Base-by-base conservation (phyloP, 2,888 invertebrate genomes). In the Anoplius nigerrimus region DNA sequence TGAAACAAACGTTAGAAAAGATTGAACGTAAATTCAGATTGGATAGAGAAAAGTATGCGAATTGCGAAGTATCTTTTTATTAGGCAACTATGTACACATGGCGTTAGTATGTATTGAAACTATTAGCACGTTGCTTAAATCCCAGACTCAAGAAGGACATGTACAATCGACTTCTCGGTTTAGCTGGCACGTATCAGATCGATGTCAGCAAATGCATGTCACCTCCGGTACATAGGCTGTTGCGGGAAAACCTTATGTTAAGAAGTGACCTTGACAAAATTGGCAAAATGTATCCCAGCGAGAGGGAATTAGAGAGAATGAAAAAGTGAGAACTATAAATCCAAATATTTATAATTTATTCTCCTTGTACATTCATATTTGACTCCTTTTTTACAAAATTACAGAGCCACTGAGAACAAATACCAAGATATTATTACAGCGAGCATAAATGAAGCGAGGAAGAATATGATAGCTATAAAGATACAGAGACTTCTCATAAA, bases 181-280 rank as follows among this genome's bases (percentile, higher is more conserved):
- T 80, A 57, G 79, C 83, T 16, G 72, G 67, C 54, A 66, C 71
- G 13, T 87, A 84, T 69, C 85, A 86, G 60, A 34, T 65, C 3
- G 79, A 86, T 64, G 71, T 80, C 51, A 71, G 74, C 15, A 53
- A 66, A n/a, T 70, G 66, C 13, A 72, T 84, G 21, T 67, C 78
- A 11, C 21, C 58, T n/a, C 72, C 83, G 2, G 74, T 83, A 55
- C 79, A 80, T 34, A 77, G 82, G 74, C 69, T 88, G 34, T 74
- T 86, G 60, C 74, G 79, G 6, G 85, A 87, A 66, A 88, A 86
- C 78, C 76, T 86, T 59, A 73, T 78, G 43, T 69, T 88, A 6
- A 78, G 78, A 52, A 80, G 77, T 62, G 83, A 86, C 74, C 66
- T 82, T 13, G 61, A 51, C 16, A 55, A 66, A 56, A 74, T 80